Base-by-base conservation (phyloP, 1,140 invertebrate genomes). In the Trichonephila inaurata region DNA sequence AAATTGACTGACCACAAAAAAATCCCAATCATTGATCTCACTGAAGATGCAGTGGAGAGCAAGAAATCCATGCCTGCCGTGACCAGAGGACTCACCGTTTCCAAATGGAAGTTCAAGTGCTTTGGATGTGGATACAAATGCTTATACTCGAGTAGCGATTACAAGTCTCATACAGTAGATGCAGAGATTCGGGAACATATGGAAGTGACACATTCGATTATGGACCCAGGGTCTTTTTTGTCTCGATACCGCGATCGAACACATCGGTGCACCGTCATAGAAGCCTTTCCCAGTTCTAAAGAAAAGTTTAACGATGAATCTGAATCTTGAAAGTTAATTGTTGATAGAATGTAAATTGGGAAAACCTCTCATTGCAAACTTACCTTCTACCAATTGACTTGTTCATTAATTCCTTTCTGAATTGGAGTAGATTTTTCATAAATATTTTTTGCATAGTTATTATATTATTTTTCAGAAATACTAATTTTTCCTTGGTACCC, bases 41-140 rank as follows among this genome's bases (percentile, higher is more conserved):
- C 89, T 21, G 69, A 28, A 18, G 72, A 91, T 16, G 24, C 72
- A 61, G 60, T 62, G 33, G 83, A 24, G 24, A 4, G n/a, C 83
- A 58, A 85, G n/a, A 14, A 60, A 58, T 24, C 51, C 28, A n/a
- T 58, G 40, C 83, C 51, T 51, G 44, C 51, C 7, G 10, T 40
- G 16, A 58, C 81, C 44, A 40, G 19, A 40, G 12, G 21, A 77
- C 24, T 51, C n/a, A 40, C 51, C 0, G 19, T 82, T 4, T n/a
- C 51, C 7, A 44, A 62, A n/a, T 91, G 51, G 44, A 44, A 28
- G 8, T 91, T 91, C n/a, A 69, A 28, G 21, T 91, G 89, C 24
- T 91, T 82, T n/a, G 72, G 58, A 21, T 91, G 89, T 62, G 89
- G 89, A 8, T 91, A 44, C n/a, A 81, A 62, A 12, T 58, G 24